These are phyloP conservation scores for Mastomys natalensis DNA, from an alignment of 2,113 vertebrate genomes.

Conservation along the genomic window DNA sequence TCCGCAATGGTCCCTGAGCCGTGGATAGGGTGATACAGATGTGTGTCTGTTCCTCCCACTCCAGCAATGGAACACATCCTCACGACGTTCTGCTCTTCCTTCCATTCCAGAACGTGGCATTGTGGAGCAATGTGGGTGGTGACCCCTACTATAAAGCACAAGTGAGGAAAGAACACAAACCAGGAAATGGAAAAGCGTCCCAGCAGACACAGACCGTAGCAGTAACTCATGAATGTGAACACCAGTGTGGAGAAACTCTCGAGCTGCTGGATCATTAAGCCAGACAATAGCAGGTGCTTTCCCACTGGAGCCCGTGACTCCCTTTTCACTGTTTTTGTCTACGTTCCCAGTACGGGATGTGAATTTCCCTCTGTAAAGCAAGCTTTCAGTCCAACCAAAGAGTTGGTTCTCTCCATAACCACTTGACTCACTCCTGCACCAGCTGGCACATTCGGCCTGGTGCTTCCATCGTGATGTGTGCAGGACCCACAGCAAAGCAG, in stretches of 20 bases:
- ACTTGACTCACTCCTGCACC: neutral
- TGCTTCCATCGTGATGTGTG: neutral
- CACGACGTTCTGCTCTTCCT: neutral
- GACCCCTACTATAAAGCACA: neutral
- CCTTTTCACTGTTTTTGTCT: neutral
- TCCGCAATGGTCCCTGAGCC: conserved; percentile 3
- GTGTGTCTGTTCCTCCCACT: neutral
- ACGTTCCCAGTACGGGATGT: neutral
- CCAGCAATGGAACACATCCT: neutral
- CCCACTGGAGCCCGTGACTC: neutral
- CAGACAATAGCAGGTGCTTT: neutral
- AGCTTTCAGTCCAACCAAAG: neutral
- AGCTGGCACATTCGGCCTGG: neutral
- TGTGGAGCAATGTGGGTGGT: neutral
- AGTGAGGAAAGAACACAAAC: neutral
- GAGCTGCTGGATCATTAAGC: neutral
- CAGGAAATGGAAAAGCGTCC: neutral
- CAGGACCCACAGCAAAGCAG: neutral
- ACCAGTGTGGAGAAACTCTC: neutral
- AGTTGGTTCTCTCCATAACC: neutral
- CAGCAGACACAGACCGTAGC: neutral
- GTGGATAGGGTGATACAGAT: neutral
- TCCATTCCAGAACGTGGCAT: neutral
- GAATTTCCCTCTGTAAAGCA: neutral
- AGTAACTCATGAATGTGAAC: neutral